Evolutionary conservation across 2,113 vertebrate species (phyloP).

Genomic region (Tachysurus fulvidraco): DNA sequence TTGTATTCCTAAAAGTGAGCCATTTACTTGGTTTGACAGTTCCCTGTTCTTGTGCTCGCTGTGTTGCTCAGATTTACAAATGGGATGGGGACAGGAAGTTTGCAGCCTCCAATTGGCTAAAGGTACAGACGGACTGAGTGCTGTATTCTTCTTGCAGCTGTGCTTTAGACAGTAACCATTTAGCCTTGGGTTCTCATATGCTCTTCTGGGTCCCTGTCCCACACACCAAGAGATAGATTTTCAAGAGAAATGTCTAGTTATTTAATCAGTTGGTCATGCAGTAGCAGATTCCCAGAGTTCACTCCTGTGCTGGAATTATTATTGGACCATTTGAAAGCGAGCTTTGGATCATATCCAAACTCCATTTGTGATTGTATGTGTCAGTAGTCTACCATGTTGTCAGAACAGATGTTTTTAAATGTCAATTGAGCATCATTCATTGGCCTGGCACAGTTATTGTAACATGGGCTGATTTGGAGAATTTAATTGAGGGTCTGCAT

Average conservation of each 20-base stretch:
- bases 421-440: not conserved
- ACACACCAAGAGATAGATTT: constrained; percentile 52
- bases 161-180: constrained; percentile 30
- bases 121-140: constrained; percentile 42
- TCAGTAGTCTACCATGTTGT: not conserved
- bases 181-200: not conserved
- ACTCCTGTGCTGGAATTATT: not conserved
- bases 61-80: constrained; percentile 42
- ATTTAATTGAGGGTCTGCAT: not conserved
- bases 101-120: constrained; percentile 55
- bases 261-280: constrained; percentile 48
- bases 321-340: not conserved
- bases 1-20: not conserved
- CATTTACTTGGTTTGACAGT: constrained; percentile 51
- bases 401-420: not conserved
- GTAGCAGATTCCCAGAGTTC: constrained; percentile 37
- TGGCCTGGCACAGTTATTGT: not conserved
- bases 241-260: not conserved
- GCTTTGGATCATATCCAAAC: not conserved
- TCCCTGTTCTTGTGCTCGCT: constrained; percentile 55
- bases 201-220: not conserved
- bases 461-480: not conserved
- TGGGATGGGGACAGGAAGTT: constrained; percentile 55
- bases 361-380: not conserved
- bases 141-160: constrained; percentile 38